Base-by-base conservation (phyloP, 2,888 invertebrate species). In the Hirtodrosophila cameraria region DNA sequence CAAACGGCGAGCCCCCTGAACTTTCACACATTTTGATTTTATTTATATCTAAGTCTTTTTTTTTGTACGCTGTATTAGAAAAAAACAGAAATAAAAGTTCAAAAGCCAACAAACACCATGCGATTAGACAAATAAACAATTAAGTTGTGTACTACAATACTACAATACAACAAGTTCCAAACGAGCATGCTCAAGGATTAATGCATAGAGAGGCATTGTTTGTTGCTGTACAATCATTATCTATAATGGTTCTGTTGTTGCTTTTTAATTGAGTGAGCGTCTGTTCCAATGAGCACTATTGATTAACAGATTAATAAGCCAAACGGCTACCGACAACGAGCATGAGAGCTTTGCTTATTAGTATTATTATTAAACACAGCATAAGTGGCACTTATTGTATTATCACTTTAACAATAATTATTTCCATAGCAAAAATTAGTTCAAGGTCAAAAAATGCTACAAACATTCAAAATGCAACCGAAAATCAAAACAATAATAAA, bases 221-320 rank as follows among this genome's bases (percentile, higher is more conserved):
- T 16, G 41, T 35, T 59, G 23, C 25, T 31, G 11, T 23, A 39
- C 15, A 36, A 41, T 41, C 45, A 43, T 52, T 46, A 54, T 69
- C 38, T 64, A 27, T 54, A 36, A 39, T 66, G 38, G 27, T 48
- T 41, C 25, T 43, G 35, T 12, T 31, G 36, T 42, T 48, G 60
- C 41, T 39, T 13, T 45, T 72, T 55, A 74, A 77, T 84, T 80
- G 82, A 80, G 81, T 77, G 77, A 70, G 43, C 38, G 27, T 36
- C 49, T 53, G 45, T 45, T 43, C 35, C 39, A 79, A 68, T 86
- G 79, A 79, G 79, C 81, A 49, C 64, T 58, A 76, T 83, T 55
- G 79, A 79, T 79, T 80, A 80, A 70, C 49, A 70, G 86, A 80
- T 84, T 86, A 80, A 63, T 39, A 45, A 64, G 30, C 13, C 36